Conservation (phyloP, 1,140 invertebrate species). For the Brachionus angularis region DNA sequence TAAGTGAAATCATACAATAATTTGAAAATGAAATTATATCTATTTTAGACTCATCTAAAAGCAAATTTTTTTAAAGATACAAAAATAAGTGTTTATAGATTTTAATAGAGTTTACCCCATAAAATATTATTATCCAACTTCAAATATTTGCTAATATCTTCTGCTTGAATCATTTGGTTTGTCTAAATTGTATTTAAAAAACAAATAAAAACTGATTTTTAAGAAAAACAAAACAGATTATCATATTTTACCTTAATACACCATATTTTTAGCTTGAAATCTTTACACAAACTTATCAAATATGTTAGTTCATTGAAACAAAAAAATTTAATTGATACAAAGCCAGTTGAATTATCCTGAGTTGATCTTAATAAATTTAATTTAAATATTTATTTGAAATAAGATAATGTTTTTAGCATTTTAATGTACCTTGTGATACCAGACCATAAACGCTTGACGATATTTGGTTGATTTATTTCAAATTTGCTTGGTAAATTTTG, state of each 20-base stretch:
- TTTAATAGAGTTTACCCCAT: not conserved
- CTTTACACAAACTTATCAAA: conserved; percentile 19
- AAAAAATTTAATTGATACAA: conserved; percentile 42
- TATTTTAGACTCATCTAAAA: conserved; percentile 18
- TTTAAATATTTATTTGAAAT: not conserved
- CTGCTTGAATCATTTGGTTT: conserved; percentile 11
- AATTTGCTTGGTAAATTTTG: conserved; percentile 25
- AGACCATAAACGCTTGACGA: conserved; percentile 37
- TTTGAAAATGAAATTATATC: not conserved
- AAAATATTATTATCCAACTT: conserved; percentile 4
- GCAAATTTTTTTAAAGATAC: not conserved
- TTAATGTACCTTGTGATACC: conserved; percentile 9
- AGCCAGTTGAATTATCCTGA: conserved; percentile 8
- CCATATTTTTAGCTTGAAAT: conserved; percentile 32
- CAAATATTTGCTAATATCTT: conserved; percentile 11
- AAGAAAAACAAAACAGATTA: not conserved
- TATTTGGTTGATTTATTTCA: conserved; percentile 30
- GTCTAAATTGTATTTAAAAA: too few relatives aligned
- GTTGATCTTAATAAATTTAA: not conserved
- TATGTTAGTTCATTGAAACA: not conserved
- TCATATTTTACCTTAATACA: conserved; percentile 23
- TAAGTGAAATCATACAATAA: not conserved
- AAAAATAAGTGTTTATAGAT: not conserved
- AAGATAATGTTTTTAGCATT: not conserved
- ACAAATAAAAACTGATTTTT: not conserved